These are phyloP conservation scores for Anthophora plumipes DNA, from an alignment of 2,888 invertebrate genomes.

Conservation along the genomic window DNA sequence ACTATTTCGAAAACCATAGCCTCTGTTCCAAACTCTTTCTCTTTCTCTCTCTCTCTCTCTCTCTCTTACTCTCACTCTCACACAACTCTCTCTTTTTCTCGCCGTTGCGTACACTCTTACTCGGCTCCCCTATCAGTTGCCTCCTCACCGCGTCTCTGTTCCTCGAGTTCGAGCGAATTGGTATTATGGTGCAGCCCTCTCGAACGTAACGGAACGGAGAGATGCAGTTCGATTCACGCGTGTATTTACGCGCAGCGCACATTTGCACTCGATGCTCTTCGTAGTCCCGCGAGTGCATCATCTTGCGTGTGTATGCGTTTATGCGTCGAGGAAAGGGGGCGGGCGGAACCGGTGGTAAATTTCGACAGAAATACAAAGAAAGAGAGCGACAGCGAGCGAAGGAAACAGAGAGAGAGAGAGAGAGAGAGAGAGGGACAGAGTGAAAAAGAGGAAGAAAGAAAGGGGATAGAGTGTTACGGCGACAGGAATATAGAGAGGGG, in stretches of 20 bases:
- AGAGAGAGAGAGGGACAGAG: conserved; percentile 10
- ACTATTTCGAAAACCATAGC: conserved; percentile 70
- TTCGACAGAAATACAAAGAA: conserved; percentile 54
- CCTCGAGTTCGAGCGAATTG: conserved; percentile 61
- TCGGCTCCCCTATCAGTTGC: conserved; percentile 42
- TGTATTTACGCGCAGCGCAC: conserved; percentile 23
- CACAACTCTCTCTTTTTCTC: neutral
- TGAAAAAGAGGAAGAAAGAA: conserved; percentile 35
- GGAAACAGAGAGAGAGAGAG: conserved; percentile 5
- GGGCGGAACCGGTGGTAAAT: conserved; percentile 51
- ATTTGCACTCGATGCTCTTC: conserved; percentile 33
- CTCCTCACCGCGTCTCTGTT: conserved; percentile 43
- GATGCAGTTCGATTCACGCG: conserved; percentile 60
- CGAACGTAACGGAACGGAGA: conserved; percentile 20
- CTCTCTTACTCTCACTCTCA: neutral
- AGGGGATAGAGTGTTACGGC: neutral
- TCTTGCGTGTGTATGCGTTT: conserved; percentile 8
- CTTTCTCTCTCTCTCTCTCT: neutral
- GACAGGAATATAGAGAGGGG: conserved; percentile 5
- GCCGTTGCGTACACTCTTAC: conserved; percentile 2
- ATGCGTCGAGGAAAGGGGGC: conserved; percentile 51
- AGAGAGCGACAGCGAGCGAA: neutral
- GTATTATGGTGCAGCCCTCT: conserved; percentile 66
- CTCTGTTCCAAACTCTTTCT: neutral
- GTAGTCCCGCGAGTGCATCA: conserved; percentile 30